Evolutionary conservation across 1,140 invertebrate species (phyloP), one percentile per base, ranked within the genome.

Genomic region (Drosophila tristis): DNA sequence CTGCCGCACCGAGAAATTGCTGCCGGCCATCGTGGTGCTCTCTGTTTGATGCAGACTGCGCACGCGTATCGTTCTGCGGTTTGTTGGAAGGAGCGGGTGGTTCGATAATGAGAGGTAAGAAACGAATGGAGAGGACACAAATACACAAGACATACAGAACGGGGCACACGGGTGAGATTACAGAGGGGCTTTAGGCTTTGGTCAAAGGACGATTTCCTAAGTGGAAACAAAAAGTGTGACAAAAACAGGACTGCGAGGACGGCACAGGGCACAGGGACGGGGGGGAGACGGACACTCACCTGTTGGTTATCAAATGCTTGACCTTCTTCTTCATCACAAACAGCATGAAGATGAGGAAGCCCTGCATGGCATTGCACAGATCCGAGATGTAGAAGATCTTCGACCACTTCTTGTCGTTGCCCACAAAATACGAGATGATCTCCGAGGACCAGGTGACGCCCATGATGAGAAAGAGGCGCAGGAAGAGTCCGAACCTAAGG

Each of bases 401-500:
- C 6, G 68, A 90, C 90, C n/a, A 91, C 35, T 50, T 91, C 74
- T 56, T 91, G 77, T 74, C 80, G 78, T 5, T 61, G 53, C 67
- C 90, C 15, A 93, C 91, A 45, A 93, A 77, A 92, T 93, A 96
- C 0, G 95, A 95, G 20, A 96, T 85, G 43, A 96, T 93, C 82
- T 96, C 96, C 91, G 94, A 94, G 2, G 94, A 93, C 96, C 96
- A 96, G 58, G 94, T 96, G 2, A 96, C 93, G 5, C 96, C 96
- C 95, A 96, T 96, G 0, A 96, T 95, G 20, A 96, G 93, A 59
- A 96, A 95, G 5, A 96, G 90, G 67, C 96, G 96, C 48, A 96
- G 64, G 70, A 96, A 96, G 0, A 96, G 82, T 56, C 94, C 94
- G 64, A 95, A 95, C 91, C 95, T 96, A 78, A 7, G 90, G 59